These are phyloP conservation scores for Avahi laniger DNA, from an alignment of 2,797 vertebrate species.

Conservation along the genomic window DNA sequence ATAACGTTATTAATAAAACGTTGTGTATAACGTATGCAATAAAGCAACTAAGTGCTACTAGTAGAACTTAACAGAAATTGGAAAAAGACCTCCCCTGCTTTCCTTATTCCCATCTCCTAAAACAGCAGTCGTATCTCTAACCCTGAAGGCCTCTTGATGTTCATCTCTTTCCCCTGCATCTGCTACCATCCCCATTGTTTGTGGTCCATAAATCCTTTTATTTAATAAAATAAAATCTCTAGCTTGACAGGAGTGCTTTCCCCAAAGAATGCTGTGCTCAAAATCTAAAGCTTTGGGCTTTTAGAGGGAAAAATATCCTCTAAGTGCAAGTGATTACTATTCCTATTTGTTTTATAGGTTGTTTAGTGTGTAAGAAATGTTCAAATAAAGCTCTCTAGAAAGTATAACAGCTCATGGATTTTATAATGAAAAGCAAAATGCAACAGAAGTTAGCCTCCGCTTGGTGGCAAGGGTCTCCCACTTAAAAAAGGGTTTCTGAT, in stretches of 20 bases:
- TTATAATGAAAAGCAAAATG: background rate
- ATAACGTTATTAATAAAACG: background rate
- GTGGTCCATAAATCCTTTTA: constrained; percentile 13
- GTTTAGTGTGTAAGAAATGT: background rate
- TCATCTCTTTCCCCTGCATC: background rate
- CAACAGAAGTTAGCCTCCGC: background rate
- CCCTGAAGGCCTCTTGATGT: background rate
- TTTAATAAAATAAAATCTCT: constrained; percentile 44
- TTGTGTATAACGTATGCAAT: background rate
- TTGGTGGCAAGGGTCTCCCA: background rate
- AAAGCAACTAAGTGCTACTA: background rate
- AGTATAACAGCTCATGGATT: background rate
- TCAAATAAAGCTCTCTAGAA: constrained; percentile 9
- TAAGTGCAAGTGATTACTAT: constrained; percentile 32
- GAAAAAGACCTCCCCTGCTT: background rate
- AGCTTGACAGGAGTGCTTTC: constrained; percentile 27
- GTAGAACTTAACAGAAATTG: background rate
- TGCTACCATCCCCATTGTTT: background rate
- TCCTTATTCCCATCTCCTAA: background rate
- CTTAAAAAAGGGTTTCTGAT: background rate
- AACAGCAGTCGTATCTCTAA: background rate
- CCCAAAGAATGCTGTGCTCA: background rate
- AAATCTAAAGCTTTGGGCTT: constrained; percentile 25
- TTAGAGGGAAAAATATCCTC: background rate
- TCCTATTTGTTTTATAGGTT: constrained; percentile 33